These are phyloP conservation scores for Alcedo quadribrachys DNA, from an alignment of 2,797 vertebrate genomes.

Conservation along the genomic window DNA sequence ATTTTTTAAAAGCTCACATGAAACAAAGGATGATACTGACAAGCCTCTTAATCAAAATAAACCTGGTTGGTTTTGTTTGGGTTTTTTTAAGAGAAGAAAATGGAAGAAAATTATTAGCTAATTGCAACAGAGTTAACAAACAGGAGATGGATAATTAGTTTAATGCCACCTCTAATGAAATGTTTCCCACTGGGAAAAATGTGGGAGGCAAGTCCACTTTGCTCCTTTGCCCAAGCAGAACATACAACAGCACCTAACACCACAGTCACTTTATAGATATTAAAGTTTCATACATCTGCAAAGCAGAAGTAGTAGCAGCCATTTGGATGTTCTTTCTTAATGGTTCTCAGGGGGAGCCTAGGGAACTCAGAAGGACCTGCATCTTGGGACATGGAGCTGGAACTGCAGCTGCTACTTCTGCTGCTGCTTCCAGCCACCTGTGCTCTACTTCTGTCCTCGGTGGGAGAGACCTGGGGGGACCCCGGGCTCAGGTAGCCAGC, in stretches of 20 bases:
- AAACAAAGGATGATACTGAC: conserved; percentile 20
- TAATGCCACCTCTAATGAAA: conserved; percentile 42
- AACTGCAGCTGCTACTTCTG: conserved; percentile 76
- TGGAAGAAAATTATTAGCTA: conserved; percentile 8
- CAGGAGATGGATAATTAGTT: conserved; percentile 25
- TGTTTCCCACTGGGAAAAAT: conserved; percentile 61
- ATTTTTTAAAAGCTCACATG: conserved; percentile 43
- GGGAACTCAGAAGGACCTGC: conserved; percentile 68
- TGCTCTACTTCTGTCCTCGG: conserved; percentile 59
- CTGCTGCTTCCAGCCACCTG: conserved; percentile 67
- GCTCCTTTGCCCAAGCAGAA: conserved; percentile 27
- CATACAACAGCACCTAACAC: conserved; percentile 23
- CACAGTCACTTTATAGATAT: conserved; percentile 22
- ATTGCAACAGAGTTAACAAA: conserved; percentile 36
- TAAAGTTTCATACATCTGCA: conserved; percentile 72
- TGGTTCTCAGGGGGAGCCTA: conserved; percentile 57
- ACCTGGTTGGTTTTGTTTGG: background rate
- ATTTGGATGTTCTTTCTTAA: conserved; percentile 75
- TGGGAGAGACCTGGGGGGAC: conserved; percentile 58
- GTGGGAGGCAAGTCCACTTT: conserved; percentile 1
- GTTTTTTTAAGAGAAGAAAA: background rate
- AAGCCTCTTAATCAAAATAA: conserved; percentile 42
- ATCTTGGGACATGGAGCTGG: conserved; percentile 68
- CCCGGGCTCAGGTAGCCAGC: conserved; percentile 69
- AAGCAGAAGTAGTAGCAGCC: conserved; percentile 77